Evolutionary conservation across 1,140 invertebrate genomes (phyloP), one percentile per base, ranked within the genome.

Genomic region (Bicyclus anynana): DNA sequence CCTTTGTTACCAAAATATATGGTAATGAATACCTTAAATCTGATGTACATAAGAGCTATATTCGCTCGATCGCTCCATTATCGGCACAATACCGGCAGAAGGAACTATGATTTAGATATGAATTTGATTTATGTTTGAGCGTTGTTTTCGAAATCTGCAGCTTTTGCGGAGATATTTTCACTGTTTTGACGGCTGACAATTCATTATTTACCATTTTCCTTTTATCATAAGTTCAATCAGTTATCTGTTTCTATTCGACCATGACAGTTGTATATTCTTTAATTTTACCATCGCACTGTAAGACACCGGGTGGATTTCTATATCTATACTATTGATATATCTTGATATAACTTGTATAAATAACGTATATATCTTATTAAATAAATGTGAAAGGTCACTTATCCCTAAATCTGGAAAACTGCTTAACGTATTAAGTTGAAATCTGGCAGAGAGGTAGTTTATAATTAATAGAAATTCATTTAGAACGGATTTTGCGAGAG

Each of bases 101-200:
- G 52, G 23, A 56, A 56, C 54, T 56, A 56, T 38, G 33, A 56
- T 54, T 54, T 40, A 54, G 52, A 54, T 54, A 46, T 40, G 44
- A 56, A 56, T 48, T 56, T 56, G 46, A 56, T 56, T 38, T 56
- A 49, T 54, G 46, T 38, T 38, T 6, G 7, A 33, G 17, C 21
- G 12, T 51, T 38, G 20, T 18, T 51, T 38, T 38, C 17, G 29
- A 21, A 51, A 38, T 37, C 29, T 38, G 35, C 33, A 51, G 35
- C 49, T 51, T 51, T 23, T 20, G 16, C 12, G 40, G 40, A 20
- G 7, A 18, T 44, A 18, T 44, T 40, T 40, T 5, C 13, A 40
- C 37, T 40, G 17, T 38, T 13, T 38, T 38, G 35, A 38, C 37
- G 16, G 16, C 13, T 38, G 37, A 17, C 37, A 14, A 38, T 38